phyloP scores from a whole-genome alignment of 2,888 invertebrate genomes.

The Acronicta aceris region DNA sequence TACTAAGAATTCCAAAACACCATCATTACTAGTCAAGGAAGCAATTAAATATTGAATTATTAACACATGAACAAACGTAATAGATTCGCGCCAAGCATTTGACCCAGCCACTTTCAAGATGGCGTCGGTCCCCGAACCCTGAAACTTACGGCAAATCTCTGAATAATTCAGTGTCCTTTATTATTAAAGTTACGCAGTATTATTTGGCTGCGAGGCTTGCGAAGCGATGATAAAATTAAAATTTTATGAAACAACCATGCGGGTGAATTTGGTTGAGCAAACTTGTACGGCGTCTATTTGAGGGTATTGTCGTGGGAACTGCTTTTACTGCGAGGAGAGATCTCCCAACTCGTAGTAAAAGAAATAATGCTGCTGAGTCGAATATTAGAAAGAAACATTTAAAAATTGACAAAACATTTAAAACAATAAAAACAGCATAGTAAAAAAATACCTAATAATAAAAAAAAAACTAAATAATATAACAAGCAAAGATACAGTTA shows the following conservation, averaged over 20 bases:
- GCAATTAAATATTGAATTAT: constrained; percentile 17
- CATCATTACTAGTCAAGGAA: constrained; percentile 2
- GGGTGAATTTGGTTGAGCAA: constrained; percentile 40
- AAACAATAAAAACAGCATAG: too few relatives aligned
- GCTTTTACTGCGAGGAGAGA: too few relatives aligned
- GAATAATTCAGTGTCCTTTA: constrained; percentile 57
- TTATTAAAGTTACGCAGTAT: constrained; percentile 55
- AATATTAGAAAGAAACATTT: too few relatives aligned
- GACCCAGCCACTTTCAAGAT: constrained; percentile 28
- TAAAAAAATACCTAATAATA: too few relatives aligned
- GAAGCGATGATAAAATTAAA: constrained; percentile 57
- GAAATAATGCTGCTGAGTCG: too few relatives aligned
- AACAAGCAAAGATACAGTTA: too few relatives aligned
- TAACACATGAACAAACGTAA: constrained; percentile 24
- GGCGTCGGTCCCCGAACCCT: constrained; percentile 20
- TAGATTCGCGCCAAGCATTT: constrained; percentile 15
- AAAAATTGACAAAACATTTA: too few relatives aligned
- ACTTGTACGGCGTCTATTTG: constrained; percentile 24
- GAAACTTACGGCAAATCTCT: constrained; percentile 44
- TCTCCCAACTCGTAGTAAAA: too few relatives aligned
- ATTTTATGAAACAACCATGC: constrained; percentile 49
- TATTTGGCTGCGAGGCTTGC: constrained; percentile 45
- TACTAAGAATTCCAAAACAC: not conserved
- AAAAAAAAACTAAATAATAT: too few relatives aligned
- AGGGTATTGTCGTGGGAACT: constrained; percentile 7